Evolutionary conservation across 2,888 invertebrate species (phyloP).

Genomic region (Pyrochroa serraticornis): DNA sequence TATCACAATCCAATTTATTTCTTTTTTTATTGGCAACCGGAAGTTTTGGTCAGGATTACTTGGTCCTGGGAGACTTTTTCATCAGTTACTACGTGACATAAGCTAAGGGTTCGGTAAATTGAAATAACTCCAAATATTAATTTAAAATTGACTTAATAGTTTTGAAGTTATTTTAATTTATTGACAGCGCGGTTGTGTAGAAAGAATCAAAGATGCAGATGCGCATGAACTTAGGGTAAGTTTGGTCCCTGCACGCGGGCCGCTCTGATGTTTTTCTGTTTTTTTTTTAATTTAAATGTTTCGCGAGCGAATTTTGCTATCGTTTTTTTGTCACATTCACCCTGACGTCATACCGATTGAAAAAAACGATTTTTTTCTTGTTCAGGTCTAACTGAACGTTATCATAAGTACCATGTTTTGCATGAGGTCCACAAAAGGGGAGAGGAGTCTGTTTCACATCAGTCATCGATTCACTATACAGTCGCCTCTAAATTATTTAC

Average conservation of each 20-base stretch:
- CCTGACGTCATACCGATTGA: not conserved
- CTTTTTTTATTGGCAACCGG: conserved; percentile 1
- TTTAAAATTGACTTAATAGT: no score
- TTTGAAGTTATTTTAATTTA: not conserved
- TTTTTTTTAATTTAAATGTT: conserved; percentile 5
- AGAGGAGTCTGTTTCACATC: no score
- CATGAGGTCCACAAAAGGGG: no score
- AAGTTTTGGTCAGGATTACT: not conserved
- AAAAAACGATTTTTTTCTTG: no score
- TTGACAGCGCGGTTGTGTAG: conserved; percentile 16
- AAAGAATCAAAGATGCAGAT: conserved; percentile 40
- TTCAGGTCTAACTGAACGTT: no score
- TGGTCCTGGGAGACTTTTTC: not conserved
- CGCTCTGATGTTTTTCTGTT: conserved; percentile 17
- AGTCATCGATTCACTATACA: no score
- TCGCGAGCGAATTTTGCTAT: no score
- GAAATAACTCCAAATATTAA: not conserved
- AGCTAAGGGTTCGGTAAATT: not conserved
- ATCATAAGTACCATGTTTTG: no score
- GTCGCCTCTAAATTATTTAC: no score
- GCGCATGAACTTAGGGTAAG: conserved; percentile 37
- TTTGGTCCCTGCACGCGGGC: conserved; percentile 46
- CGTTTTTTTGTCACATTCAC: conserved; percentile 14
- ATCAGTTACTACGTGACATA: conserved; percentile 13
- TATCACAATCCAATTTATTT: conserved; percentile 1